A percentile compares a stretch with the other conserved stretches of the same genome.
Evolutionary conservation across 1,140 invertebrate species (phyloP).

Genomic region (Trissolcus basalis): DNA sequence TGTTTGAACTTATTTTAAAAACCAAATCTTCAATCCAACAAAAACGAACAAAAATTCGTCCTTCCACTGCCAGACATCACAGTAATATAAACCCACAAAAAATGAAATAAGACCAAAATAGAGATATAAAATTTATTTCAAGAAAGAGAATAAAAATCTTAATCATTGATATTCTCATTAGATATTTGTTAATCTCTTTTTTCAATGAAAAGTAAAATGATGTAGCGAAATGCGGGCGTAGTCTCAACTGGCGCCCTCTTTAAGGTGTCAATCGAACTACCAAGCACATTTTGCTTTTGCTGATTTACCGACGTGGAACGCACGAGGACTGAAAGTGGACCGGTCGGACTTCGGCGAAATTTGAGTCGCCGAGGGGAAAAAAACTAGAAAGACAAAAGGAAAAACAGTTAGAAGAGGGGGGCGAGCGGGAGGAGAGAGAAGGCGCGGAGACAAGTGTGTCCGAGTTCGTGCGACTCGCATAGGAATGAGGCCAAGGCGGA

Average conservation of each 20-base stretch:
- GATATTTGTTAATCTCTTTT: no score
- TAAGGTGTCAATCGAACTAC: no score
- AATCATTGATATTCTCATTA: no score
- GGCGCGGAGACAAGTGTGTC: conserved; percentile 37
- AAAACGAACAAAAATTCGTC: no score
- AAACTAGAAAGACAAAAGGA: background rate
- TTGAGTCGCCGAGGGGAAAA: conserved; percentile 3
- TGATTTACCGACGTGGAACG: conserved; percentile 4
- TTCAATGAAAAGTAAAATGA: background rate
- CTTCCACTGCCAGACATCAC: no score
- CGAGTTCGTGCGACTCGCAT: conserved; percentile 38
- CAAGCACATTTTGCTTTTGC: no score
- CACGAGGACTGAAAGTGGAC: background rate
- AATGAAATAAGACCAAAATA: no score
- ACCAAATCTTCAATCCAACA: background rate
- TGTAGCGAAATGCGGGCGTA: background rate
- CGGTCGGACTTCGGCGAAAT: conserved; percentile 32
- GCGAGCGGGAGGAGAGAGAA: conserved; percentile 4
- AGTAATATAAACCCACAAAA: no score
- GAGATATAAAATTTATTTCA: no score
- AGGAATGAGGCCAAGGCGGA: conserved; percentile 66
- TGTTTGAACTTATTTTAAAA: background rate
- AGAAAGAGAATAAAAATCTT: no score
- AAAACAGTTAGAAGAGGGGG: background rate
- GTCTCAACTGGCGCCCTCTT: conserved; percentile 15